Conservation (phyloP, 2,797 vertebrate genomes). For the Dermochelys coriacea region DNA sequence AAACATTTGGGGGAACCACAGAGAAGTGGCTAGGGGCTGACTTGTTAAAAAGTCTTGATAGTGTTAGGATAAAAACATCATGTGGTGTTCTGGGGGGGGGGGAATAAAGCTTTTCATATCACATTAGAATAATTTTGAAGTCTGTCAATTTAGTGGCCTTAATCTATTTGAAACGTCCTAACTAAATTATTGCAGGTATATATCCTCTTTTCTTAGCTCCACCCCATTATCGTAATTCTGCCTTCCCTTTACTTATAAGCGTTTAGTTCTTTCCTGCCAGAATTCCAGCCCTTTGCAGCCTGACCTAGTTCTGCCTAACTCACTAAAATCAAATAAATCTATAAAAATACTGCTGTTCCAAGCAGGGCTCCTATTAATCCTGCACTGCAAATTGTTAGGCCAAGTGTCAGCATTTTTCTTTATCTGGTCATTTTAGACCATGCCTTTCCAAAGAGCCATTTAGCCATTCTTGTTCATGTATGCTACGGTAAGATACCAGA, state of each 20-base stretch:
- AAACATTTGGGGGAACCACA: background rate
- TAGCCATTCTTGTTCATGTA: background rate
- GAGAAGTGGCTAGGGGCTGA: background rate
- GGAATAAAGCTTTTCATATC: background rate
- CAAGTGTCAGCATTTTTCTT: no score
- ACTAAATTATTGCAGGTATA: background rate
- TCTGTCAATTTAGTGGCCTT: background rate
- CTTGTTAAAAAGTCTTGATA: accelerated
- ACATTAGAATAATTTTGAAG: background rate
- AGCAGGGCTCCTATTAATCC: background rate
- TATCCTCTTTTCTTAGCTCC: background rate
- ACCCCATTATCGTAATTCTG: background rate
- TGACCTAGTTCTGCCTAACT: slow-evolving; percentile 63
- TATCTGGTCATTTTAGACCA: background rate
- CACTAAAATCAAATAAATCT: background rate
- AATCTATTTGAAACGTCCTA: slow-evolving; percentile 31
- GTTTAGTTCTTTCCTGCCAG: background rate
- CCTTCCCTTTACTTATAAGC: background rate
- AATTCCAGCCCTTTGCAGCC: background rate
- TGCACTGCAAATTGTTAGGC: background rate
- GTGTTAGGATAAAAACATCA: background rate
- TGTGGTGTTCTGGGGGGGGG: background rate
- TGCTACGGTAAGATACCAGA: background rate
- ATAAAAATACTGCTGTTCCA: background rate
- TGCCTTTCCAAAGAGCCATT: background rate